Percentiles rank a stretch among this genome's conserved stretches.
Evolutionary conservation across 2,888 invertebrate genomes (phyloP).

Genomic region (Pseudococcus viburni): DNA sequence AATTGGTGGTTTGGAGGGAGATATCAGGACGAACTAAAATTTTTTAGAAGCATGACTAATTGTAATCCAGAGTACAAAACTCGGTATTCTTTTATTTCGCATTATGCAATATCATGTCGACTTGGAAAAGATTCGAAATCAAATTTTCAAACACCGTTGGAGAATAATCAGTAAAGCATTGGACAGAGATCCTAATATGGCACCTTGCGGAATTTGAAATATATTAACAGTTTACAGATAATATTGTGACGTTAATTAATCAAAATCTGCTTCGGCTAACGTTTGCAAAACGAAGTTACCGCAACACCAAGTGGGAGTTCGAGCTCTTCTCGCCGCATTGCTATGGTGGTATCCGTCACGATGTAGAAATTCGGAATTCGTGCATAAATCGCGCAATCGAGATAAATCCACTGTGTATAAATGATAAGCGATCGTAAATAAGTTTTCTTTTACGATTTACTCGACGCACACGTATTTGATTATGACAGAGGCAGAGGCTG

Average conservation of each 20-base stretch:
- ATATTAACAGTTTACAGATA: neutral
- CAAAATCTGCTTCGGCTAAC: slow-evolving; percentile 60
- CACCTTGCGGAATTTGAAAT: neutral
- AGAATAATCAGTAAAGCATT: no score
- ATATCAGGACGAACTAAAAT: neutral
- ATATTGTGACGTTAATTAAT: neutral
- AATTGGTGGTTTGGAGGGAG: neutral
- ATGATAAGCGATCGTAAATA: neutral
- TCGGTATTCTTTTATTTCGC: no score
- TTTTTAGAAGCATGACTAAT: no score
- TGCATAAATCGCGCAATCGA: slow-evolving; percentile 34
- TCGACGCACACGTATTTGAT: neutral
- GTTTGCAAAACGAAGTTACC: slow-evolving; percentile 53
- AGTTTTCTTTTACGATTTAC: neutral
- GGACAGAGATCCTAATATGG: no score
- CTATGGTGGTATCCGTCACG: slow-evolving; percentile 29
- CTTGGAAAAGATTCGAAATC: no score
- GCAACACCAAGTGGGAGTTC: slow-evolving; percentile 59
- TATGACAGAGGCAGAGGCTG: neutral
- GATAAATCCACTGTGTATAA: slow-evolving; percentile 59
- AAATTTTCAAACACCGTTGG: no score
- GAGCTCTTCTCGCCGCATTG: neutral
- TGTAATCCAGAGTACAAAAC: no score
- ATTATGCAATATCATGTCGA: no score
- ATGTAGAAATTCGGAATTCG: slow-evolving; percentile 14